Evolutionary conservation across 2,797 vertebrate species (phyloP).

Genomic region (Artibeus jamaicensis): DNA sequence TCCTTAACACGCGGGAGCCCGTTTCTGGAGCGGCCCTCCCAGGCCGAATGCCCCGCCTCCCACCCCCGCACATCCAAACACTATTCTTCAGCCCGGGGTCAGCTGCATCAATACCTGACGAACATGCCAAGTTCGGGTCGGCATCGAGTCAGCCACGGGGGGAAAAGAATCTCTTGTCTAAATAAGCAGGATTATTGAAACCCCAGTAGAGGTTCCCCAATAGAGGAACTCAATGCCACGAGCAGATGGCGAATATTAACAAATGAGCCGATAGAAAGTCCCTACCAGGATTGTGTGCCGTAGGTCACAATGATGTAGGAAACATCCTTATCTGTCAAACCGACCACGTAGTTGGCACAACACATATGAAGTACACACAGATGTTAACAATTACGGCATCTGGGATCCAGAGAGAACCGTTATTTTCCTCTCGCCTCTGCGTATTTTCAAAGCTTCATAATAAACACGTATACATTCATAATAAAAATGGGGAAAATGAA

Average conservation of each 20-base stretch:
- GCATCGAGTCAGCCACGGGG: rapidly evolving
- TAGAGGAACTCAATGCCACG: background rate
- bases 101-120: rapidly evolving
- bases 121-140: background rate
- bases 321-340: background rate
- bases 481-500: background rate
- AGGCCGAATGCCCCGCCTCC: background rate
- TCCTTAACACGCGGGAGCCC: rapidly evolving
- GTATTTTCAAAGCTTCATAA: background rate
- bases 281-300: background rate
- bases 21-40: background rate
- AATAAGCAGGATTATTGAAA: background rate
- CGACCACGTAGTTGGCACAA: rapidly evolving
- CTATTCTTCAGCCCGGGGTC: rapidly evolving
- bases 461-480: background rate
- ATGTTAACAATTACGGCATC: background rate
- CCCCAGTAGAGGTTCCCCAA: background rate
- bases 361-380: rapidly evolving
- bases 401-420: background rate
- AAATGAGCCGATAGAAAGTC: background rate
- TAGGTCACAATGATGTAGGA: background rate
- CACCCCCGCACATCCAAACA: background rate
- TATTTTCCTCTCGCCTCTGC: background rate
- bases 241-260: background rate
- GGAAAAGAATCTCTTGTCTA: background rate